phyloP scores from a whole-genome alignment of 2,888 invertebrate genomes.

The Dione vanillae region DNA sequence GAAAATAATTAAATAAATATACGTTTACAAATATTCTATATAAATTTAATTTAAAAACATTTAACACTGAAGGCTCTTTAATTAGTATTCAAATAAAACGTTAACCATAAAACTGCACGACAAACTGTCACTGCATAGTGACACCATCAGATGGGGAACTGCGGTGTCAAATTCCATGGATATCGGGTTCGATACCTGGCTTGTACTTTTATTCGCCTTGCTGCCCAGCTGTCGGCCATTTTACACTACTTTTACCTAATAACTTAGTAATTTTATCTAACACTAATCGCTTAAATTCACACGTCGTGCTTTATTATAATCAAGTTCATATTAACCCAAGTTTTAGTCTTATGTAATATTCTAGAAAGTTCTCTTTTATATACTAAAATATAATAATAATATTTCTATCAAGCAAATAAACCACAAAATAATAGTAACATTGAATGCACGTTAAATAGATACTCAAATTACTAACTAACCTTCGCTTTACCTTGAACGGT shows the following conservation, averaged over 20 bases:
- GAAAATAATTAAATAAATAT: too few relatives aligned
- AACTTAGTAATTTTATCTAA: conserved; percentile 43
- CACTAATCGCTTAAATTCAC: conserved; percentile 31
- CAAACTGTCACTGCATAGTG: conserved; percentile 41
- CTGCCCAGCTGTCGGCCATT: conserved; percentile 62
- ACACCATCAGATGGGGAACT: conserved; percentile 47
- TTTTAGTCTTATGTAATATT: conserved; percentile 4
- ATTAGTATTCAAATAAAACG: conserved; percentile 33
- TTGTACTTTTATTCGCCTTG: conserved; percentile 55
- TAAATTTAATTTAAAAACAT: not conserved
- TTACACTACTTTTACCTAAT: conserved; percentile 45
- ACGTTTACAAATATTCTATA: too few relatives aligned
- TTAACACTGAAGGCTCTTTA: not conserved
- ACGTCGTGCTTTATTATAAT: conserved; percentile 22
- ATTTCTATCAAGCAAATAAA: conserved; percentile 34
- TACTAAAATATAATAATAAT: conserved; percentile 15
- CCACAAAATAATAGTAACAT: conserved; percentile 52
- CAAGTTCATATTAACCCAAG: not conserved
- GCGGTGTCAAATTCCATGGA: conserved; percentile 61
- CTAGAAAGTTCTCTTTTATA: conserved; percentile 12
- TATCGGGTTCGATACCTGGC: conserved; percentile 67
- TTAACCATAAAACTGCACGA: conserved; percentile 37
- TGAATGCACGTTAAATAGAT: conserved; percentile 44
- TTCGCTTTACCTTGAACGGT: conserved; percentile 49
- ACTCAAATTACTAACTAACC: conserved; percentile 46